Evolutionary conservation across 2,113 vertebrate genomes (phyloP), one percentile per base, ranked within the genome.

Genomic region (Forbesichthys papilliferus): DNA sequence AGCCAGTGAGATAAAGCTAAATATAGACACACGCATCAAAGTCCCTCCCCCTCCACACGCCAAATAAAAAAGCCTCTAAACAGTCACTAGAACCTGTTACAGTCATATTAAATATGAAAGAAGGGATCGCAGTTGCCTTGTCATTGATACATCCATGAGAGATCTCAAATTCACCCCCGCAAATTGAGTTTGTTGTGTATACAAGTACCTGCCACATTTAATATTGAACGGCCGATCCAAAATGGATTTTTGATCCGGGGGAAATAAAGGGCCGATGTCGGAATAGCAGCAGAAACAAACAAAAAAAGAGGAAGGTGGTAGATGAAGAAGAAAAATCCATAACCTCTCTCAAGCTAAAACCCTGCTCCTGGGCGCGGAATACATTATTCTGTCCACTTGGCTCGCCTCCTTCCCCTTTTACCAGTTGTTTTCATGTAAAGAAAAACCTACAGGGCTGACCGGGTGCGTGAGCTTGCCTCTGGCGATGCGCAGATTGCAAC

Each of bases 401-500:
- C 73, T 86, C 56, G 75, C 83, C 78, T 82, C 68, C 74, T 65
- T 77, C 68, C 78, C 72, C 85, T 87, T 74, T 78, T 91, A 94
- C 90, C 62, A 85, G 91, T 89, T 86, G 92, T 94, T 95, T 95
- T 95, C 91, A 93, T 93, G 92, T 93, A 95, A 95, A 94, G 92
- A 92, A 91, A 93, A 94, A 92, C 88, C 91, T 94, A 91, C 86
- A 94, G 91, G 92, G 91, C 82, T 94, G 94, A 95, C 93, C 91
- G 91, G 27, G 90, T 89, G 85, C 90, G 62, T 83, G 74, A 69
- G 79, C 81, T 91, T 92, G 94, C 94, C 94, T 94, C 82, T 66
- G 92, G 95, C 94, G 84, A 91, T 91, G 87, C 89, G 75, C 89
- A 91, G 76, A 90, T 88, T 91, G 87, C 88, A 90, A 89, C 90